Evolutionary conservation across 2,797 vertebrate genomes (phyloP).

Genomic region (Gymnodraco acuticeps): DNA sequence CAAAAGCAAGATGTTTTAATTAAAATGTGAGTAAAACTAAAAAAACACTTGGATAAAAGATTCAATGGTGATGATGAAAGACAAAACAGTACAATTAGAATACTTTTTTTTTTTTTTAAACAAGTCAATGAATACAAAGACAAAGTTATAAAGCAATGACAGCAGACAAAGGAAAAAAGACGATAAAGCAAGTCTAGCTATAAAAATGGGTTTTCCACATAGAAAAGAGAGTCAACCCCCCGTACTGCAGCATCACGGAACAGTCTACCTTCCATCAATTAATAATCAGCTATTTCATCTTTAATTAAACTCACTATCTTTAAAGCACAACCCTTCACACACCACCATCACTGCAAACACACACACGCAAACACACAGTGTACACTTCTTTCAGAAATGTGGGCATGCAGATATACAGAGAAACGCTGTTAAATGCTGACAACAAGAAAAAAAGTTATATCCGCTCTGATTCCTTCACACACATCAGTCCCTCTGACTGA

Average conservation of each 20-base stretch:
- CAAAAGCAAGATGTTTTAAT: no score
- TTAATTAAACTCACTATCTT: slow-evolving; percentile 81
- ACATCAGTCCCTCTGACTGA: slow-evolving; percentile 64
- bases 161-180: no score
- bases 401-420: slow-evolving; percentile 21
- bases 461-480: slow-evolving; percentile 78
- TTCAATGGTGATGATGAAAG: no score
- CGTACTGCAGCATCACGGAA: slow-evolving; percentile 38
- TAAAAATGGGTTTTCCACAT: no score
- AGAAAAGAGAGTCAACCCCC: slow-evolving; percentile 22
- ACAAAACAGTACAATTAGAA: no score
- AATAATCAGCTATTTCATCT: slow-evolving; percentile 79
- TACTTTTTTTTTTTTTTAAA: no score
- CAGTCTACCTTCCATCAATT: slow-evolving; percentile 77
- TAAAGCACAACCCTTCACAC: slow-evolving; percentile 52
- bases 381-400: slow-evolving; percentile 5
- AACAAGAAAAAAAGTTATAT: slow-evolving; percentile 72
- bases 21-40: no score
- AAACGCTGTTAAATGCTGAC: slow-evolving; percentile 75
- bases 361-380: slow-evolving; percentile 25
- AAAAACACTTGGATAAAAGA: no score
- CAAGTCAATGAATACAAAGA: no score
- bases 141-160: no score
- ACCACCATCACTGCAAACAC: slow-evolving; percentile 23
- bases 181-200: no score